Evolutionary conservation across 2,797 vertebrate species (phyloP).

Genomic region (Astyanax mexicanus): DNA sequence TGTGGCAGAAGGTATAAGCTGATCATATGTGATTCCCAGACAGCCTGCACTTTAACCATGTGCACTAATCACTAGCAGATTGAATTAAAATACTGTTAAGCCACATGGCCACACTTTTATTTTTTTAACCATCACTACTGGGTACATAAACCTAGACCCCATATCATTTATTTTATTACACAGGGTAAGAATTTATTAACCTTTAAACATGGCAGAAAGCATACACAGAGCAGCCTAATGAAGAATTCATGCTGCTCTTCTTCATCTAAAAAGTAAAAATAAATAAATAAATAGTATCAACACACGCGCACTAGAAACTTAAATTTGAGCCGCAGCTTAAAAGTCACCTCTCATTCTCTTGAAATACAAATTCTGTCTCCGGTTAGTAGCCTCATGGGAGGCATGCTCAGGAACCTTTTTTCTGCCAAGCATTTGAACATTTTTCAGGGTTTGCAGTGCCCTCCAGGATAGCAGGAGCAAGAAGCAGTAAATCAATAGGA

Average conservation of each 20-base stretch:
- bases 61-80: conserved; percentile 66
- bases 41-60: conserved; percentile 62
- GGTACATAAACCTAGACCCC: neutral
- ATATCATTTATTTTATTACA: conserved; percentile 2
- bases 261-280: neutral
- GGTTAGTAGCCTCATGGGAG: conserved; percentile 63
- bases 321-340: conserved; percentile 12
- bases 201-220: neutral
- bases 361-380: conserved; percentile 55
- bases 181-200: neutral
- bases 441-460: conserved; percentile 69
- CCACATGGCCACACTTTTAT: neutral
- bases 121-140: neutral
- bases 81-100: conserved; percentile 21
- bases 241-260: too few relatives aligned
- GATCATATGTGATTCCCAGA: conserved; percentile 69
- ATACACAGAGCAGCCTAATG: too few relatives aligned
- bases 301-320: neutral
- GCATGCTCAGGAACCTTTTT: conserved; percentile 67
- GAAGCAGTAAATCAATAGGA: conserved; percentile 84
- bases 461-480: conserved; percentile 76
- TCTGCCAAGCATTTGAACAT: conserved; percentile 70
- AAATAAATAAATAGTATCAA: too few relatives aligned
- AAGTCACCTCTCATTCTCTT: conserved; percentile 48
- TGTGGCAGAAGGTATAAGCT: conserved; percentile 70